A percentile compares a stretch with the other conserved stretches of the same genome.
These are phyloP conservation scores for Rana temporaria DNA, from an alignment of 2,113 vertebrate species.

Conservation along the genomic window DNA sequence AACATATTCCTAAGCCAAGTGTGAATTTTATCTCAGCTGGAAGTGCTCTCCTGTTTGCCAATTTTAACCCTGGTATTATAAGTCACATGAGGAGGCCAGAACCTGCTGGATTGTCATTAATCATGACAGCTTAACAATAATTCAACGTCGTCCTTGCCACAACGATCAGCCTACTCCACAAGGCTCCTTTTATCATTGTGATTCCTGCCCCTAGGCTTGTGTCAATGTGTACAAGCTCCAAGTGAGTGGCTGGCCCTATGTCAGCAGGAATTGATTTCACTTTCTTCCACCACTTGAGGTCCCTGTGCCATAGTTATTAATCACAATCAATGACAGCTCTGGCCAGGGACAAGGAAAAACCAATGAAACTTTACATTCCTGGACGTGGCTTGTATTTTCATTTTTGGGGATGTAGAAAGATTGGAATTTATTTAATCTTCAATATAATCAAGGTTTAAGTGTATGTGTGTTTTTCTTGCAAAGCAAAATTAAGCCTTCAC, in stretches of 20 bases:
- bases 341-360: slow-evolving; percentile 46
- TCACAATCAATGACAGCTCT: slow-evolving; percentile 61
- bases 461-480: background rate
- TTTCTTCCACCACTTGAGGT: slow-evolving; percentile 48
- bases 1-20: slow-evolving; percentile 11
- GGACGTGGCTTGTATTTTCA: slow-evolving; percentile 4
- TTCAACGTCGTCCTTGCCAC: slow-evolving; percentile 28
- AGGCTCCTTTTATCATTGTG: slow-evolving; percentile 36
- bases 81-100: slow-evolving; percentile 15
- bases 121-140: slow-evolving; percentile 44
- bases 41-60: background rate
- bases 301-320: slow-evolving; percentile 59
- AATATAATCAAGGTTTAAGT: slow-evolving; percentile 56
- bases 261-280: slow-evolving; percentile 49
- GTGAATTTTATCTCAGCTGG: slow-evolving; percentile 34
- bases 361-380: slow-evolving; percentile 59
- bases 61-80: slow-evolving; percentile 17
- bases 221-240: slow-evolving; percentile 32
- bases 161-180: slow-evolving; percentile 26
- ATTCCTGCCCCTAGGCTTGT: slow-evolving; percentile 46
- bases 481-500: slow-evolving; percentile 59
- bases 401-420: slow-evolving; percentile 16
- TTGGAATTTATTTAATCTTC: slow-evolving; percentile 64
- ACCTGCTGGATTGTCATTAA: slow-evolving; percentile 47
- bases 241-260: slow-evolving; percentile 34